Base-by-base conservation (phyloP, 2,797 vertebrate species). In the Lerista edwardsae region DNA sequence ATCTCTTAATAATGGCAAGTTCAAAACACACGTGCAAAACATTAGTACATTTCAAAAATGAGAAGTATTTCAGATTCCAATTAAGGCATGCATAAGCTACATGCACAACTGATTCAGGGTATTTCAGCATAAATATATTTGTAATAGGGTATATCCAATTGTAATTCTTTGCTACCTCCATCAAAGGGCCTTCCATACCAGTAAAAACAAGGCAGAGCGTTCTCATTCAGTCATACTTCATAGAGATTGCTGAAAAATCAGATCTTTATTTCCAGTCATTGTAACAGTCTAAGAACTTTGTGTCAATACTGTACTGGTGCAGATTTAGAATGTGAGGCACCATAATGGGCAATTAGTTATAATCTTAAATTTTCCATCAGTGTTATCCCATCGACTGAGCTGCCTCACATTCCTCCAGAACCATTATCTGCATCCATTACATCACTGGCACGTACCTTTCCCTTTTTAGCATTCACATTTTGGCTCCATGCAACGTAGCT, bases 381-480 rank as follows among this genome's bases (percentile, higher is more conserved):
- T n/a, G n/a, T n/a, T n/a, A n/a, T n/a, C n/a, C n/a, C n/a, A n/a
- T n/a, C n/a, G n/a, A n/a, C n/a, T n/a, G n/a, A 80, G 73, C 36
- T 80, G 78, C 6, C 44, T 59, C 34, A 57, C 62, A 57, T 74
- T 79, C 47, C 29, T 80, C 7, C 47, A 75, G 47, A 67, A 68
- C 21, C 21, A 74, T 75, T 75, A 68, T 68, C 62, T 44, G 79
- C 44, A 85, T 47, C 39, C 10, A 68, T 75, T 85, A 80, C 27
- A 75, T 75, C 47, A 85, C 29, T 75, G 61, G 44, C n/a, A 65
- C 57, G 7, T 65, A 29, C n/a, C 12, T 74, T 64, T 64, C 39
- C 57, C 9, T 73, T 74, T 62, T 74, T 61, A 81, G 68, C 55
- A 14, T 29, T 41, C 44, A 25, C 36, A n/a, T 73, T 82, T 82